Percentiles rank a stretch among this genome's conserved stretches.
phyloP scores from a whole-genome alignment of 2,888 invertebrate genomes.

The Meandrusa payeni region DNA sequence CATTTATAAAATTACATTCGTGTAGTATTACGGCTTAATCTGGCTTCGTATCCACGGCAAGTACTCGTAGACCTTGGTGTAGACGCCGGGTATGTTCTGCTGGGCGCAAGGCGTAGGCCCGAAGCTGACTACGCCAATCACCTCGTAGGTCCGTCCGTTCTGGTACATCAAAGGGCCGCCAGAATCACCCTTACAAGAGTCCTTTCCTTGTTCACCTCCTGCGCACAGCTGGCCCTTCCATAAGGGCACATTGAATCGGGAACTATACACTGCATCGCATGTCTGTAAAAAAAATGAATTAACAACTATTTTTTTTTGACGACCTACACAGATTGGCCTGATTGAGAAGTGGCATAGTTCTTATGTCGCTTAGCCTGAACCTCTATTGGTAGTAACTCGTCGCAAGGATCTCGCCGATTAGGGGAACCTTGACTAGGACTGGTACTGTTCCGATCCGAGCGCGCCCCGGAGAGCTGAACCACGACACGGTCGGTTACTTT shows the following conservation, averaged over 20 bases:
- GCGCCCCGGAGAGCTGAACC: no score
- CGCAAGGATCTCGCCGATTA: no score
- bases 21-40: constrained; percentile 29
- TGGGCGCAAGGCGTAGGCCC: constrained; percentile 82
- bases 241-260: constrained; percentile 29
- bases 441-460: no score
- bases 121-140: constrained; percentile 81
- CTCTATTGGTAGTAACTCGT: no score
- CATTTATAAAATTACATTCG: no score
- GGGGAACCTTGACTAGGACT: no score
- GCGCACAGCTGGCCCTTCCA: constrained; percentile 74
- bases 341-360: no score
- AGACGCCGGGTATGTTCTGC: constrained; percentile 81
- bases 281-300: no score
- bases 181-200: constrained; percentile 83
- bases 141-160: constrained; percentile 39
- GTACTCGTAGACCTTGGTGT: constrained; percentile 80
- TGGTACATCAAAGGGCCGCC: constrained; percentile 82
- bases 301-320: no score
- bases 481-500: no score
- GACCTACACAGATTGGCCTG: no score
- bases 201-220: constrained; percentile 76
- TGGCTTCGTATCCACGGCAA: constrained; percentile 79
- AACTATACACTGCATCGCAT: constrained; percentile 37
- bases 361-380: no score